A percentile compares a stretch with the other conserved stretches of the same genome.
These are phyloP conservation scores for Odontocolon sp. DNA, from an alignment of 2,888 invertebrate species.

Conservation along the genomic window DNA sequence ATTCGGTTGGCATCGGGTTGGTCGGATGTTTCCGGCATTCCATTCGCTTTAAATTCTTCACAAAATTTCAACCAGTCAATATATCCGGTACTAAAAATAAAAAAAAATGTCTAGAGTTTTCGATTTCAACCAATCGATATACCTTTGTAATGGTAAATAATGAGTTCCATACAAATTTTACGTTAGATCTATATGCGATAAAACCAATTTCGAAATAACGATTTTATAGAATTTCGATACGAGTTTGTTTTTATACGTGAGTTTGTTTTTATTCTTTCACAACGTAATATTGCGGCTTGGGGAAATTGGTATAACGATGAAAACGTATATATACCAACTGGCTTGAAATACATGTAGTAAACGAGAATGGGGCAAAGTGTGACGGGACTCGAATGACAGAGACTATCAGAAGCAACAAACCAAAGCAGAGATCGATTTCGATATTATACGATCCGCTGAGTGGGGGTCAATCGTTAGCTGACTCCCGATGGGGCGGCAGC, in stretches of 20 bases:
- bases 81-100: too few relatives aligned
- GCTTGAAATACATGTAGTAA: slow-evolving; percentile 8
- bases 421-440: slow-evolving; percentile 54
- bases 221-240: background rate
- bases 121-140: too few relatives aligned
- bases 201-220: background rate
- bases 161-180: too few relatives aligned
- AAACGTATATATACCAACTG: slow-evolving; percentile 11
- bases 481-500: slow-evolving; percentile 5
- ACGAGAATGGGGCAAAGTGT: background rate
- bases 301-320: slow-evolving; percentile 39
- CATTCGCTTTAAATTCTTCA: too few relatives aligned
- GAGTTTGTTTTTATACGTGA: background rate
- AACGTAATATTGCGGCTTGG: slow-evolving; percentile 18
- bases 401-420: slow-evolving; percentile 15
- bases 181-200: background rate
- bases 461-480: slow-evolving; percentile 18
- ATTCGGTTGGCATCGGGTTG: too few relatives aligned
- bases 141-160: too few relatives aligned
- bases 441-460: slow-evolving; percentile 53
- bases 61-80: too few relatives aligned
- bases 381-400: slow-evolving; percentile 25
- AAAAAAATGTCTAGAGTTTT: too few relatives aligned
- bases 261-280: slow-evolving; percentile 18
- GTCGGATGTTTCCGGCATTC: too few relatives aligned